Base-by-base conservation (phyloP, 35 echinoderm and acorn worm species). In the Strongylocentrotus purpuratus region DNA sequence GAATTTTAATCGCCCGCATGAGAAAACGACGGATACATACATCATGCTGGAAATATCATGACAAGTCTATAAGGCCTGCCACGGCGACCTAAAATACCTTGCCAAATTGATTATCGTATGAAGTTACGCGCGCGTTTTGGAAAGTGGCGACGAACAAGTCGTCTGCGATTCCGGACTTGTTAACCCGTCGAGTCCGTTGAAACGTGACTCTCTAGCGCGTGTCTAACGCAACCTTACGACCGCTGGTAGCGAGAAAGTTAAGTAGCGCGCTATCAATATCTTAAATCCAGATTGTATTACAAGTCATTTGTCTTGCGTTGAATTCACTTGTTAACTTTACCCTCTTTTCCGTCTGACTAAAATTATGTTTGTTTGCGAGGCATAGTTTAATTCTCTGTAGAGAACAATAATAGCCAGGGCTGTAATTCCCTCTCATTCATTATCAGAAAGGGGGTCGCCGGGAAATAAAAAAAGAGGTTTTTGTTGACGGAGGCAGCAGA, bases 1-100 rank as follows among this genome's bases (percentile, higher is more conserved):
- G 91, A 93, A 93, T 93, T 93, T 93, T 93, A 93, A 93, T 93
- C 91, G 91, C 9, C 58, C 33, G 91, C 31, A 93, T 93, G 48
- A 58, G 46, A 93, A 93, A 47, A 93, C 10, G 46, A 58, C 6
- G 48, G 87, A 41, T 18, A 89, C 87, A 89, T 45, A 45, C 32
- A 33, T 89, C 87, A 78, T 78, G 65, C 20, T 78, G 22, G 65
- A 78, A 78, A n/a, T 78, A 78, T n/a, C 65, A n/a, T 78, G 65
- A 78, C 65, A 78, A 78, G 65, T 22, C 65, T 78, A 78, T 22
- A 78, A 78, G 65, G 65, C 20, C 65, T 78, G 28, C 65, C 65
- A 41, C 17, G 87, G 87, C 87, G 87, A 89, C 87, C 45, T 33
- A 41, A 89, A 89, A 89, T 89, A 93, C 91, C 31, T 58, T 33